phyloP scores from a whole-genome alignment of 2,797 vertebrate species.

The Euthynnus affinis region DNA sequence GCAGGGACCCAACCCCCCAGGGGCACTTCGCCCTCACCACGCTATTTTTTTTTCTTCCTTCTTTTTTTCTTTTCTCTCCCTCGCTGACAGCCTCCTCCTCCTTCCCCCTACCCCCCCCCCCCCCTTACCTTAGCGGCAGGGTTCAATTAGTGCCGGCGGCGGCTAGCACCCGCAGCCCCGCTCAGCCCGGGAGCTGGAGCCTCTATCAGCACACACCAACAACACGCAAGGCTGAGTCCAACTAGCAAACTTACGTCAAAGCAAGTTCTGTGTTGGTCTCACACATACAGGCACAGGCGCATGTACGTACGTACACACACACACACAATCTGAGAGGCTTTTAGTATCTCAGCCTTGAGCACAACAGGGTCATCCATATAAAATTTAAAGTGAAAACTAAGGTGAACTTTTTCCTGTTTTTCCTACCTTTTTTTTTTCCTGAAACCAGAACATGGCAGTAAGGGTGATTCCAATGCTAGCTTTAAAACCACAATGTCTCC shows the following conservation, averaged over 20 bases:
- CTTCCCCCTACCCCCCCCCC: slow-evolving; percentile 63
- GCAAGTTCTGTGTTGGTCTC: slow-evolving; percentile 64
- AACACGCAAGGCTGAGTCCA: slow-evolving; percentile 79
- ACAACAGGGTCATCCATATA: slow-evolving; percentile 46
- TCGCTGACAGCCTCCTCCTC: slow-evolving; percentile 71
- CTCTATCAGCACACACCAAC: slow-evolving; percentile 79
- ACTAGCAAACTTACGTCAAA: slow-evolving; percentile 69
- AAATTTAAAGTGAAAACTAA: slow-evolving; percentile 39
- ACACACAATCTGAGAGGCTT: slow-evolving; percentile 47
- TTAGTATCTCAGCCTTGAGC: slow-evolving; percentile 54
- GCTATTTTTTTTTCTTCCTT: slow-evolving; percentile 75
- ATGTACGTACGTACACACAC: slow-evolving; percentile 15
- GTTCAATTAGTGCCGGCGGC: slow-evolving; percentile 88
- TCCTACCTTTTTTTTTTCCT: background rate
- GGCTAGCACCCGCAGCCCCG: slow-evolving; percentile 80
- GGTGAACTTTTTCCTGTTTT: background rate
- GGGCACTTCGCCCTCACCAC: slow-evolving; percentile 83
- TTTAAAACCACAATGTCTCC: slow-evolving; percentile 7
- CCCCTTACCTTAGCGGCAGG: slow-evolving; percentile 85
- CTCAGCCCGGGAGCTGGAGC: slow-evolving; percentile 78
- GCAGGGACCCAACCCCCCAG: slow-evolving; percentile 86
- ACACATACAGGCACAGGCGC: slow-evolving; percentile 37
- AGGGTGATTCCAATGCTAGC: background rate
- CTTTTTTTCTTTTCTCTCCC: slow-evolving; percentile 60
- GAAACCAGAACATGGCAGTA: slow-evolving; percentile 14